phyloP scores from a whole-genome alignment of 2,113 vertebrate species.

The Dromiciops gliroides region DNA sequence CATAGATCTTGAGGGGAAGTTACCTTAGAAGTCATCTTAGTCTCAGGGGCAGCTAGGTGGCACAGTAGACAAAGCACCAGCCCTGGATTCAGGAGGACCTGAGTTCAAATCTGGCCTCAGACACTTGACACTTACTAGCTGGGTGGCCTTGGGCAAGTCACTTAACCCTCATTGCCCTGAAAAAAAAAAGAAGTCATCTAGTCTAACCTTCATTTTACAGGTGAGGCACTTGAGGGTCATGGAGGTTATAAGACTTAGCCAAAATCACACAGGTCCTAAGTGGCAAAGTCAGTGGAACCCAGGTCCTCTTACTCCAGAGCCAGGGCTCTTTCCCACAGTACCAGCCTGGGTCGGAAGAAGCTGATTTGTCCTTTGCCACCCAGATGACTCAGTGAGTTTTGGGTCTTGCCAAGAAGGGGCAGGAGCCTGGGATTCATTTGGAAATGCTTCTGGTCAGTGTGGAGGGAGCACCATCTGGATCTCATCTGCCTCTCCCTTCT shows the following conservation, averaged over 20 bases:
- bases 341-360: background rate
- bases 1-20: background rate
- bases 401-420: background rate
- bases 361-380: background rate
- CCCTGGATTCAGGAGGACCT: too few species aligned
- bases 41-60: too few species aligned
- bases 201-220: background rate
- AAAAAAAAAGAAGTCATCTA: too few species aligned
- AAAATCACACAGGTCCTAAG: too few species aligned
- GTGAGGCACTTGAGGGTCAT: background rate
- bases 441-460: background rate
- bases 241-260: background rate
- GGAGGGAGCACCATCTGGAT: background rate
- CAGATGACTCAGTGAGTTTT: background rate
- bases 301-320: background rate
- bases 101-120: too few species aligned
- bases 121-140: too few species aligned
- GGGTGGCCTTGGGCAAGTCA: too few species aligned
- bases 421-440: background rate
- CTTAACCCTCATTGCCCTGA: too few species aligned
- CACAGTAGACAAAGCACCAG: too few species aligned
- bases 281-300: background rate
- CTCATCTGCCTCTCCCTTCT: background rate
- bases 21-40: too few species aligned
- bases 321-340: background rate